Evolutionary conservation across 2,113 vertebrate genomes (phyloP), one percentile per base, ranked within the genome.

Genomic region (Lycaon pictus): DNA sequence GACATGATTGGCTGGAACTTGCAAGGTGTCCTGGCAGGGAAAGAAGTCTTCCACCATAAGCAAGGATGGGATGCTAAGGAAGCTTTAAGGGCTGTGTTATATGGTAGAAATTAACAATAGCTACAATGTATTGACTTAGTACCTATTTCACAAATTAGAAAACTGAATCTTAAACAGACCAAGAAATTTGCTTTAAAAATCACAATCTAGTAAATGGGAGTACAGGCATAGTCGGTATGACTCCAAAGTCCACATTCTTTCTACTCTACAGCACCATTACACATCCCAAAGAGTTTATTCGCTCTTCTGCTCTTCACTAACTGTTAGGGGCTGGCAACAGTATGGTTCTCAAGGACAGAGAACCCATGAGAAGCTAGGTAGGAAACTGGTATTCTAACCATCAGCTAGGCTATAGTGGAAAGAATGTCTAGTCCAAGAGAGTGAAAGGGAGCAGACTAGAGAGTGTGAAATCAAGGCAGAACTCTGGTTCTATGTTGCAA

Each of bases 91-190:
- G 62, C 11, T 48, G 3, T 11, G 0, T n/a, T 65, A 3, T 55
- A 4, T 19, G 9, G 56, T 13, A 72, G 71, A 92, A 62, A 95
- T 92, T 37, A 93, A 82, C 60, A 77, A 37, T 7, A 53, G 27
- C 90, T 93, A 63, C 27, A 62, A 10, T 62, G 80, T 82, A 80
- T 43, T 88, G 84, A 29, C 67, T 89, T 29, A 72, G 12, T 62
- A 91, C 15, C 48, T 96, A 62, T 62, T 56, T 81, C 37, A 86
- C 60, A 95, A 95, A 88, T 67, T 91, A 93, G 29, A 77, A 88
- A 90, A 86, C 6, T 23, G 20, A 93, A 77, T 71, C 13, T 69
- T 88, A 82, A 93, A 92, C 16, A 74, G 25, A 89, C n/a, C 3
- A 77, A 90, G 43, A 80, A 90, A 76, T 51, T 53, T 97, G 51